These are phyloP conservation scores for Anguilla pacifica DNA, from an alignment of 2,797 vertebrate genomes.

Conservation along the genomic window DNA sequence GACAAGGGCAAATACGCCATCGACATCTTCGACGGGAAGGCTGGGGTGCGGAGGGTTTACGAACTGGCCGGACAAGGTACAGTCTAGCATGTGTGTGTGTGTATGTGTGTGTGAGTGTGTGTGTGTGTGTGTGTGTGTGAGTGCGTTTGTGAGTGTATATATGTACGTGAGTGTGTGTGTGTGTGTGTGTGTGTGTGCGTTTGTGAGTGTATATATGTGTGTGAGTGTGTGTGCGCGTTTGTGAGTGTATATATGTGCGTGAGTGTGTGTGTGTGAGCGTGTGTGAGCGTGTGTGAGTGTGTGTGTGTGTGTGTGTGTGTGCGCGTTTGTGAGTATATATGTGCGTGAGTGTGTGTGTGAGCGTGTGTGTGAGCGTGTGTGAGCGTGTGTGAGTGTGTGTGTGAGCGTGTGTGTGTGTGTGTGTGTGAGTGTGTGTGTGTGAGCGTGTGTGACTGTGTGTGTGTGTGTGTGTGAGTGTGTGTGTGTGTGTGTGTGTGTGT, in stretches of 20 bases:
- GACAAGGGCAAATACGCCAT: constrained; percentile 94
- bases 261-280: too few relatives aligned
- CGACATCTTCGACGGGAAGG: constrained; percentile 91
- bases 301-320: too few relatives aligned
- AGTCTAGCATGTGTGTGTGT: constrained; percentile 5
- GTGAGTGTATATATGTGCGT: too few relatives aligned
- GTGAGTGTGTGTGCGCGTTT: not conserved
- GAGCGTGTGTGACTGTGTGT: too few relatives aligned
- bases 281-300: too few relatives aligned
- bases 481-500: too few relatives aligned
- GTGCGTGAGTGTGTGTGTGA: not conserved
- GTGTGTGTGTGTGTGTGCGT: not conserved
- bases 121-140: not conserved
- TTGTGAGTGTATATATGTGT: not conserved
- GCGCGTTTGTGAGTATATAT: too few relatives aligned
- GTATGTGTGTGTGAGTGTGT: not conserved
- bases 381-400: too few relatives aligned
- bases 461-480: too few relatives aligned
- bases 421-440: too few relatives aligned
- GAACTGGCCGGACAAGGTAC: constrained; percentile 91
- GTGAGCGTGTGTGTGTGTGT: too few relatives aligned
- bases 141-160: not conserved
- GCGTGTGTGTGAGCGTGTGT: too few relatives aligned
- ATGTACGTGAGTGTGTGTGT: not conserved
- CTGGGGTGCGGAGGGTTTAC: constrained; percentile 80